Percentiles rank a stretch among this genome's conserved stretches.
Evolutionary conservation across 2,888 invertebrate genomes (phyloP).

Genomic region (Lypha dubia): DNA sequence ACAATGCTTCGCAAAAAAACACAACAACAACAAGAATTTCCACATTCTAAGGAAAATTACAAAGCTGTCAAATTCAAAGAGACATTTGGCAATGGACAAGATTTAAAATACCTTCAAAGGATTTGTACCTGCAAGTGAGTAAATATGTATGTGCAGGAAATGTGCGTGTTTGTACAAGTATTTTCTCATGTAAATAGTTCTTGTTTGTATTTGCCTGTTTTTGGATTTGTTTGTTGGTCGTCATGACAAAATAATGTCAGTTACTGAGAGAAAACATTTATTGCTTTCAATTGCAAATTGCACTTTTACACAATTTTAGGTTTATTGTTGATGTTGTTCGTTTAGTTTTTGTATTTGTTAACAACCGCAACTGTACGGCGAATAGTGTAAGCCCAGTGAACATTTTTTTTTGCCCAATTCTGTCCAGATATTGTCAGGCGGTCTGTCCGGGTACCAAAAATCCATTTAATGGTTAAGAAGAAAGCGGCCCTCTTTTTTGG

Average conservation of each 20-base stretch:
- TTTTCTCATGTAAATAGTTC: conserved; percentile 37
- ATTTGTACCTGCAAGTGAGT: background rate
- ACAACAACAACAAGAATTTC: background rate
- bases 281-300: conserved; percentile 59
- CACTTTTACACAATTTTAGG: conserved; percentile 31
- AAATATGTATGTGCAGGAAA: background rate
- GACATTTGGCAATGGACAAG: conserved; percentile 45
- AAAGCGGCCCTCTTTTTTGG: no score
- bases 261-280: conserved; percentile 59
- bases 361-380: conserved; percentile 42
- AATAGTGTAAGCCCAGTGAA: background rate
- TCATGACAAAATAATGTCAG: conserved; percentile 59
- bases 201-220: conserved; percentile 26
- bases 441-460: no score
- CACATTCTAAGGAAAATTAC: conserved; percentile 26
- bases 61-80: conserved; percentile 51
- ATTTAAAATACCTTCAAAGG: background rate
- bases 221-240: conserved; percentile 15
- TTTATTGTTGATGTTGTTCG: conserved; percentile 26
- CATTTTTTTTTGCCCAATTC: no score
- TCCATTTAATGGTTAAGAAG: no score
- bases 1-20: background rate
- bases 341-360: conserved; percentile 19
- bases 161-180: background rate
- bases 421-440: no score